A percentile compares a stretch with the other conserved stretches of the same genome.
These are phyloP conservation scores for Allacma fusca DNA, from an alignment of 2,888 invertebrate species.

Conservation along the genomic window DNA sequence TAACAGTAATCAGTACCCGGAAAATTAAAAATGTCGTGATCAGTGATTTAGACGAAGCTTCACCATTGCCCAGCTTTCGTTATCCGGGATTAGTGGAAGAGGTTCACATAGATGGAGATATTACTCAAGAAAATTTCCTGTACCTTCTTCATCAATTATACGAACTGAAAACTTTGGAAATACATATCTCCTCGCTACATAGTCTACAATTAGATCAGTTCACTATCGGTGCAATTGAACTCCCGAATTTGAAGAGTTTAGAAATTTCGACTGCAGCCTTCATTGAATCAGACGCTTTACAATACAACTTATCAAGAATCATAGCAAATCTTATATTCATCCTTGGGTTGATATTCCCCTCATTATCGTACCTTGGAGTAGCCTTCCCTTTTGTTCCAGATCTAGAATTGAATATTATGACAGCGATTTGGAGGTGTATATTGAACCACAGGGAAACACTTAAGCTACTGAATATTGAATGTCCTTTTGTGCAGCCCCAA, in stretches of 20 bases:
- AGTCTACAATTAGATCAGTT: conserved; percentile 26
- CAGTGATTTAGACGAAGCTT: conserved; percentile 20
- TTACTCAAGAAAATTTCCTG: conserved; percentile 30
- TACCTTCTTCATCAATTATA: background rate
- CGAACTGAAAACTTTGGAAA: conserved; percentile 32
- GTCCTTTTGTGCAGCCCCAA: conserved; percentile 22
- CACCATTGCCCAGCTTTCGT: background rate
- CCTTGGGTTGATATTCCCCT: conserved; percentile 7
- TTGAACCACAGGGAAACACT: conserved; percentile 30
- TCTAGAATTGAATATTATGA: background rate
- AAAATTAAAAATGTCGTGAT: background rate
- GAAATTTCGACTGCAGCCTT: conserved; percentile 25
- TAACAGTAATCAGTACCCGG: background rate
- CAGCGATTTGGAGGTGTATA: conserved; percentile 18
- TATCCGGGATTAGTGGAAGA: conserved; percentile 30
- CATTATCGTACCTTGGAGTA: conserved; percentile 20
- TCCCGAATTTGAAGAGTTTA: conserved; percentile 33
- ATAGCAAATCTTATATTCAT: conserved; percentile 3
- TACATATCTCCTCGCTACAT: conserved; percentile 34
- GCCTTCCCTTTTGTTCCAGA: conserved; percentile 27
- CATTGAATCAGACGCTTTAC: background rate
- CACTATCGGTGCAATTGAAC: background rate
- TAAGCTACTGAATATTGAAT: conserved; percentile 28
- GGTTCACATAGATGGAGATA: conserved; percentile 34
- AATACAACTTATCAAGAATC: conserved; percentile 13